Evolutionary conservation across 1,140 invertebrate species (phyloP).

Genomic region (Lordiphosa stackelbergi): DNA sequence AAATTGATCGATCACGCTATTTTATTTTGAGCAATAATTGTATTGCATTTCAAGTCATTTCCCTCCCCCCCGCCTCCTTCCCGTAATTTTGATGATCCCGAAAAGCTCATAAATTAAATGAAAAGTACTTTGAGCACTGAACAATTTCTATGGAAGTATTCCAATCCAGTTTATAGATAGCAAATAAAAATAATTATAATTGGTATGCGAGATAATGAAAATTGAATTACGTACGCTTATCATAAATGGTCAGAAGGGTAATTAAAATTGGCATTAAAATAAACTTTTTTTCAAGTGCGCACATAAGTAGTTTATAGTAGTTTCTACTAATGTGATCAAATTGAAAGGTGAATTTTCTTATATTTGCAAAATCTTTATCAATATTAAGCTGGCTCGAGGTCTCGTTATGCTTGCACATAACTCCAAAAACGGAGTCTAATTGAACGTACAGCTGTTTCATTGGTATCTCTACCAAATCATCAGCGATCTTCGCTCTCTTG

Average conservation of each 20-base stretch:
- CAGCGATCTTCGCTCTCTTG: too few relatives aligned
- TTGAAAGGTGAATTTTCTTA: too few relatives aligned
- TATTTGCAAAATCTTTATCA: too few relatives aligned
- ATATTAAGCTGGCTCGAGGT: too few relatives aligned
- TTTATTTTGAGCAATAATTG: slow-evolving; percentile 13
- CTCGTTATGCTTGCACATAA: too few relatives aligned
- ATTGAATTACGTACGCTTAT: slow-evolving; percentile 33
- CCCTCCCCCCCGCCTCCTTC: background rate
- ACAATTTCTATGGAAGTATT: slow-evolving; percentile 9
- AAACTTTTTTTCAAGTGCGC: too few relatives aligned
- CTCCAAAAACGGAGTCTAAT: too few relatives aligned
- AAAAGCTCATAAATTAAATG: slow-evolving; percentile 29
- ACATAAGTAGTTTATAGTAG: too few relatives aligned
- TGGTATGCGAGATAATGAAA: slow-evolving; percentile 10
- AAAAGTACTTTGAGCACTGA: slow-evolving; percentile 4
- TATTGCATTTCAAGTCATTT: slow-evolving; percentile 18
- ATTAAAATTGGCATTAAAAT: slow-evolving; percentile 7
- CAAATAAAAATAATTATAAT: slow-evolving; percentile 13
- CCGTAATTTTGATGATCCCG: slow-evolving; percentile 8
- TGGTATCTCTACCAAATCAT: too few relatives aligned
- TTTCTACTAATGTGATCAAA: too few relatives aligned
- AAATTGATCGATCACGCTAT: slow-evolving; percentile 46
- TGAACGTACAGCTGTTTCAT: too few relatives aligned
- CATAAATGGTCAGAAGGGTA: slow-evolving; percentile 5
- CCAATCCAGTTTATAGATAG: slow-evolving; percentile 19